These are phyloP conservation scores for Camarhynchus parvulus DNA, from an alignment of 2,113 vertebrate species.

Conservation along the genomic window DNA sequence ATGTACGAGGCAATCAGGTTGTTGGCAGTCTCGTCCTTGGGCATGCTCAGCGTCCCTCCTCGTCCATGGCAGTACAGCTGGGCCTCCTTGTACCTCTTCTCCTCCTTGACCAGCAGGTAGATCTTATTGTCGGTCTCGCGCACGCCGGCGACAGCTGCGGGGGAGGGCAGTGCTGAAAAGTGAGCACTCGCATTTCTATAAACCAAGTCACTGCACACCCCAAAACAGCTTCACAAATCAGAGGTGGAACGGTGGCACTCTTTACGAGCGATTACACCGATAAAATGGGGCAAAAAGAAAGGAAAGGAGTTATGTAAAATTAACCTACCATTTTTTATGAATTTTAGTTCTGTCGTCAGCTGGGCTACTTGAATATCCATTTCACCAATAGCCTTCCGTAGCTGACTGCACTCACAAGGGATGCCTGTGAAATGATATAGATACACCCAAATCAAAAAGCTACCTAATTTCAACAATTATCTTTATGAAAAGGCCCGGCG, in stretches of 20 bases:
- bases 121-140: conserved; percentile 94
- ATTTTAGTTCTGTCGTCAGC: conserved; percentile 89
- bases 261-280: neutral
- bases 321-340: conserved; percentile 95
- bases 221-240: conserved; percentile 46
- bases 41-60: conserved; percentile 94
- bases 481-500: neutral
- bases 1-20: conserved; percentile 87
- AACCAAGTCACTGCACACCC: conserved; percentile 76
- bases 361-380: conserved; percentile 94
- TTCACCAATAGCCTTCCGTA: conserved; percentile 94
- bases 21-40: conserved; percentile 91
- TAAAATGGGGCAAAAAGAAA: neutral
- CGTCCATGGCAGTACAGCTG: conserved; percentile 89
- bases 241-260: neutral
- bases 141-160: conserved; percentile 97
- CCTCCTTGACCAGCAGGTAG: conserved; percentile 98
- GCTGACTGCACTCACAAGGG: conserved; percentile 92
- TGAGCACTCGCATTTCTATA: conserved; percentile 91
- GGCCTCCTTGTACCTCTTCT: conserved; percentile 89
- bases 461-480: neutral
- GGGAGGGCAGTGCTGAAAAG: conserved; percentile 96
- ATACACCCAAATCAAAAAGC: neutral
- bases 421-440: conserved; percentile 76
- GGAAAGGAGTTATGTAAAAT: neutral